Evolutionary conservation across 1,140 invertebrate species (phyloP).

Genomic region (Bombus pyrosoma): DNA sequence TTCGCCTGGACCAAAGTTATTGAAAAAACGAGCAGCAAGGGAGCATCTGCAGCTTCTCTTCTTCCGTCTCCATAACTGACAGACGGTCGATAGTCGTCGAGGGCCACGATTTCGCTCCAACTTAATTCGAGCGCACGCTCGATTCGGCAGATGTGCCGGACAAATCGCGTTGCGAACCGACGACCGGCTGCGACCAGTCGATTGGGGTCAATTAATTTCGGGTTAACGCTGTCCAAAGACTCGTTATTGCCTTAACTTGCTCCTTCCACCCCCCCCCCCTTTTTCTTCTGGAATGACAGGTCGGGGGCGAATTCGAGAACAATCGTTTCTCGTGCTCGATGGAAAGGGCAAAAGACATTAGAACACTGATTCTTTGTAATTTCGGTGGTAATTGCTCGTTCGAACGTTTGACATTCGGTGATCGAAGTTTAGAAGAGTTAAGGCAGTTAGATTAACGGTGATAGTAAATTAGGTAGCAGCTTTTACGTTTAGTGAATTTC

Average conservation of each 20-base stretch:
- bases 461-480: background rate
- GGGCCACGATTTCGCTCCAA: background rate
- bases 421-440: background rate
- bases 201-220: slow-evolving; percentile 58
- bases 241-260: slow-evolving; percentile 45
- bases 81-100: background rate
- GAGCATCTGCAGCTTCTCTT: slow-evolving; percentile 39
- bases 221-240: slow-evolving; percentile 50
- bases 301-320: background rate
- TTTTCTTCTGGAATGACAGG: background rate
- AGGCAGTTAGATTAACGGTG: background rate
- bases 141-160: slow-evolving; percentile 63
- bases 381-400: background rate
- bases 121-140: slow-evolving; percentile 53
- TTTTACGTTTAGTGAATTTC: slow-evolving; percentile 2
- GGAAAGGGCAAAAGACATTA: too few species aligned
- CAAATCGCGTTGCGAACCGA: slow-evolving; percentile 56
- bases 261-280: background rate
- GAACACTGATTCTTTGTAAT: background rate
- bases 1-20: slow-evolving; percentile 27
- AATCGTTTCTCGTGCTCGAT: background rate
- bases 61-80: slow-evolving; percentile 27
- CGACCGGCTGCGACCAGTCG: slow-evolving; percentile 32
- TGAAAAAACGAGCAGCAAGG: slow-evolving; percentile 34
- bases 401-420: background rate